Percentiles rank a stretch among this genome's conserved stretches.
Evolutionary conservation across 2,113 vertebrate species (phyloP).

Genomic region (Hassar affinis): DNA sequence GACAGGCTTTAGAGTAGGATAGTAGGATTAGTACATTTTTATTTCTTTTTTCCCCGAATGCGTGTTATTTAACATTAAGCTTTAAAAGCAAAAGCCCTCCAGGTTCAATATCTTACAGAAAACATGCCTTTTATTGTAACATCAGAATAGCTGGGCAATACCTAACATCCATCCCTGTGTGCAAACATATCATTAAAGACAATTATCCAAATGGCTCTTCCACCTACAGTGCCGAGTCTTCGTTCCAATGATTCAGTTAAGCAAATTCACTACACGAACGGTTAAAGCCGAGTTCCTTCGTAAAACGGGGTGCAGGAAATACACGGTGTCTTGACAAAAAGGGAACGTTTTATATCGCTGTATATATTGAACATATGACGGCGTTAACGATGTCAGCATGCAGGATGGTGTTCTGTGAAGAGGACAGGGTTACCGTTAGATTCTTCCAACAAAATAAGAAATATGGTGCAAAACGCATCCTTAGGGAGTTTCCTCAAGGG

Average conservation of each 20-base stretch:
- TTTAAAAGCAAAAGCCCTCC: neutral
- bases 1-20: neutral
- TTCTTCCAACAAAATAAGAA: too few species aligned
- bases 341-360: too few species aligned
- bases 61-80: neutral
- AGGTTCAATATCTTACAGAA: neutral
- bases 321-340: neutral
- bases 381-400: too few species aligned
- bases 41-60: neutral
- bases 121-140: neutral
- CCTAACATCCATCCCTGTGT: neutral
- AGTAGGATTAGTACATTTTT: neutral
- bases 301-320: neutral
- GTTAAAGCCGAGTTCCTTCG: neutral
- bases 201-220: slow-evolving; percentile 27
- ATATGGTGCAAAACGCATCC: too few species aligned
- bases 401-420: too few species aligned
- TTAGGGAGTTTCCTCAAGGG: too few species aligned
- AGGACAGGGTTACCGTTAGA: too few species aligned
- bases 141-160: neutral
- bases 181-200: slow-evolving; percentile 2
- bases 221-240: slow-evolving; percentile 28
- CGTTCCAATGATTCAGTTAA: slow-evolving; percentile 40
- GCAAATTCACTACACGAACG: neutral
- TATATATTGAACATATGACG: too few species aligned